phyloP scores from a whole-genome alignment of 2,888 invertebrate genomes.

The Lithophane ornitopus region DNA sequence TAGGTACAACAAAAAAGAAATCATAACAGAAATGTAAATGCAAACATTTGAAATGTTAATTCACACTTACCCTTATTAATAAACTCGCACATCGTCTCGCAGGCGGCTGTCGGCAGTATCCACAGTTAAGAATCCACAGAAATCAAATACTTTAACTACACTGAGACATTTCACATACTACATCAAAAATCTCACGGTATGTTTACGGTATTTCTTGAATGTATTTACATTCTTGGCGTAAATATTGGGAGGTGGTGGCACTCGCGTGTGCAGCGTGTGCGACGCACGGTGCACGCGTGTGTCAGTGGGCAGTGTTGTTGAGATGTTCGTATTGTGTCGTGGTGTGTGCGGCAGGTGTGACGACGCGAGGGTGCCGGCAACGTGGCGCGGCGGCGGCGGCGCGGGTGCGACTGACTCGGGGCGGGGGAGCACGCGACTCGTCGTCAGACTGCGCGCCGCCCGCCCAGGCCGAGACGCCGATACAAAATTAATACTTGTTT shows the following conservation, averaged over 20 bases:
- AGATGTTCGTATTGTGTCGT: slow-evolving; percentile 73
- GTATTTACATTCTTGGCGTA: slow-evolving; percentile 68
- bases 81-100: slow-evolving; percentile 67
- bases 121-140: slow-evolving; percentile 80
- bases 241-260: slow-evolving; percentile 53
- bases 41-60: slow-evolving; percentile 36
- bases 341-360: slow-evolving; percentile 78
- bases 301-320: slow-evolving; percentile 65
- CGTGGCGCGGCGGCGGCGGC: slow-evolving; percentile 80
- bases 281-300: slow-evolving; percentile 58
- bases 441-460: slow-evolving; percentile 84
- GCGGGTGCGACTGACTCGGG: slow-evolving; percentile 82
- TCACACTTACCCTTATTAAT: slow-evolving; percentile 72
- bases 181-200: slow-evolving; percentile 73
- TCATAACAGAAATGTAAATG: slow-evolving; percentile 42
- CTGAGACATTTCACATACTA: slow-evolving; percentile 75
- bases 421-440: slow-evolving; percentile 76
- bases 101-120: slow-evolving; percentile 64
- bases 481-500: slow-evolving; percentile 91
- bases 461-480: slow-evolving; percentile 81
- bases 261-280: slow-evolving; percentile 49
- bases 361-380: slow-evolving; percentile 64
- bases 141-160: slow-evolving; percentile 77
- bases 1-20: slow-evolving; percentile 7
- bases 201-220: slow-evolving; percentile 73